phyloP scores from a whole-genome alignment of 1,140 invertebrate genomes.

The Hyphantria cunea region DNA sequence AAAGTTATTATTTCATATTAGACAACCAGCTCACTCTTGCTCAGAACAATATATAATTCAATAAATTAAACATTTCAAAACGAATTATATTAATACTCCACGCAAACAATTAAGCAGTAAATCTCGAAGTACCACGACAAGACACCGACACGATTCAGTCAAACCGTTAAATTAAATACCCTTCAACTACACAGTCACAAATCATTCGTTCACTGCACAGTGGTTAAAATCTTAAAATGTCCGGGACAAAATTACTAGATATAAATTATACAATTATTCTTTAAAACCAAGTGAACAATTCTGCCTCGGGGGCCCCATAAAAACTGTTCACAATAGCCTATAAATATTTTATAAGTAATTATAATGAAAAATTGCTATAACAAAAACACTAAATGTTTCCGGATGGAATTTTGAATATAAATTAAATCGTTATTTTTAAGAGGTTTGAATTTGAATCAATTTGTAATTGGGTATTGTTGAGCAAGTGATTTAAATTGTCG shows the following conservation, averaged over 20 bases:
- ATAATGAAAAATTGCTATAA: slow-evolving; percentile 61
- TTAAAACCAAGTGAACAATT: slow-evolving; percentile 13
- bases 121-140: no score
- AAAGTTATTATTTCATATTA: no score
- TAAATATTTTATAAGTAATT: slow-evolving; percentile 75
- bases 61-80: no score
- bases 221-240: no score
- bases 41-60: no score
- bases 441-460: slow-evolving; percentile 40
- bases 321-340: slow-evolving; percentile 56
- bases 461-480: slow-evolving; percentile 44
- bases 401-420: slow-evolving; percentile 48
- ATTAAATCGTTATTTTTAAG: slow-evolving; percentile 48
- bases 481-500: slow-evolving; percentile 16
- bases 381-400: slow-evolving; percentile 58
- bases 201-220: no score
- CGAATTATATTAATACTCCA: no score
- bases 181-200: no score
- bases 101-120: no score
- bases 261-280: slow-evolving; percentile 44
- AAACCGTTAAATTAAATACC: no score
- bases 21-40: no score
- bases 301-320: slow-evolving; percentile 38
- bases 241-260: slow-evolving; percentile 23
- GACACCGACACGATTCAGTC: no score